phyloP scores from a whole-genome alignment of 2,113 vertebrate species.

The Mus spicilegus region DNA sequence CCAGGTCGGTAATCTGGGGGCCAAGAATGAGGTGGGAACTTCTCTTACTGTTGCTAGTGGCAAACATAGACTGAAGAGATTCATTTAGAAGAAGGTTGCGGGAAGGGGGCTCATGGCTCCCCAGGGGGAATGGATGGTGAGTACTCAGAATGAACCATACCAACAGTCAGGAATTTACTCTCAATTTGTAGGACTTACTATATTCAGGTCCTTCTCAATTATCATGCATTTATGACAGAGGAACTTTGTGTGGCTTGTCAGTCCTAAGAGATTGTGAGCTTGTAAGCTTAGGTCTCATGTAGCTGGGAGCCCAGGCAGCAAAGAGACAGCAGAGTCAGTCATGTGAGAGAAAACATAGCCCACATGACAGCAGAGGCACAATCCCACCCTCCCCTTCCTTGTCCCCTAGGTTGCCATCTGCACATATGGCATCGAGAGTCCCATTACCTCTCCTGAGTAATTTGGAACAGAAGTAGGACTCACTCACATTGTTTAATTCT shows the following conservation, averaged over 20 bases:
- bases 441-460: neutral
- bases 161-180: neutral
- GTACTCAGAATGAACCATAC: neutral
- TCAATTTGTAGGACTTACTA: neutral
- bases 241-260: neutral
- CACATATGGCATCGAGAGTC: neutral
- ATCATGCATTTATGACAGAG: neutral
- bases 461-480: conserved; percentile 48
- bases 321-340: neutral
- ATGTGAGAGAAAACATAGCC: neutral
- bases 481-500: neutral
- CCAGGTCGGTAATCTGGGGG: neutral
- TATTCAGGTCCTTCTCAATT: neutral
- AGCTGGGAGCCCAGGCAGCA: neutral
- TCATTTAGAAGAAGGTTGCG: neutral
- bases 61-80: neutral
- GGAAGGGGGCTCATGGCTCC: neutral
- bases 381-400: neutral
- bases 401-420: neutral
- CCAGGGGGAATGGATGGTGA: neutral
- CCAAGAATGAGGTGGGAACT: neutral
- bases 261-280: neutral
- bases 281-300: neutral
- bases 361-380: neutral
- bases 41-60: neutral